Conservation (phyloP, 2,113 vertebrate species). For the Pseudonaja textilis region DNA sequence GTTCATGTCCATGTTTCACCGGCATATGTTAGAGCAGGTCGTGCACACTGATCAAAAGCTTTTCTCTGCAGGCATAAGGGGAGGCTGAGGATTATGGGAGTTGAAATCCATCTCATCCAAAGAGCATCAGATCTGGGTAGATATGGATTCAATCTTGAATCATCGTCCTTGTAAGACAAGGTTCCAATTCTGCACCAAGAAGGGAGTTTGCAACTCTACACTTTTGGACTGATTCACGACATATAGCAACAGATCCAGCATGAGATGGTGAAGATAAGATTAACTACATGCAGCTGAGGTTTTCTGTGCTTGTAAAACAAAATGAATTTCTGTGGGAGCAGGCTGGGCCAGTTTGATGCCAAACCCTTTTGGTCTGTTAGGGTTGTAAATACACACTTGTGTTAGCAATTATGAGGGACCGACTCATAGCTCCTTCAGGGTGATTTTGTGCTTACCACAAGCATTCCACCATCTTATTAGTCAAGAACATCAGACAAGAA, state of each 20-base stretch:
- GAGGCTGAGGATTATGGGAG: background rate
- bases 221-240: constrained; percentile 9
- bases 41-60: background rate
- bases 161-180: background rate
- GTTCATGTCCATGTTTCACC: background rate
- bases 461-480: constrained; percentile 8
- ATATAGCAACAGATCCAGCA: constrained; percentile 12
- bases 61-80: background rate
- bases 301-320: background rate
- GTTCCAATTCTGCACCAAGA: background rate
- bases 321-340: constrained; percentile 13
- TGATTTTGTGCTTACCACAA: constrained; percentile 19
- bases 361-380: constrained; percentile 19
- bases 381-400: constrained; percentile 32
- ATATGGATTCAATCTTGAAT: background rate
- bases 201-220: constrained; percentile 7
- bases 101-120: background rate
- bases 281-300: constrained; percentile 31
- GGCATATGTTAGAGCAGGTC: background rate
- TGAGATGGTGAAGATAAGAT: constrained; percentile 28
- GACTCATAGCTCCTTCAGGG: constrained; percentile 9
- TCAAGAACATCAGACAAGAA: constrained; percentile 12
- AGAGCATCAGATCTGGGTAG: background rate
- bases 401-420: constrained; percentile 23
- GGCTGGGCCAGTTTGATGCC: constrained; percentile 14